phyloP scores from a whole-genome alignment of 2,113 vertebrate genomes.

The Hipposideros armiger region DNA sequence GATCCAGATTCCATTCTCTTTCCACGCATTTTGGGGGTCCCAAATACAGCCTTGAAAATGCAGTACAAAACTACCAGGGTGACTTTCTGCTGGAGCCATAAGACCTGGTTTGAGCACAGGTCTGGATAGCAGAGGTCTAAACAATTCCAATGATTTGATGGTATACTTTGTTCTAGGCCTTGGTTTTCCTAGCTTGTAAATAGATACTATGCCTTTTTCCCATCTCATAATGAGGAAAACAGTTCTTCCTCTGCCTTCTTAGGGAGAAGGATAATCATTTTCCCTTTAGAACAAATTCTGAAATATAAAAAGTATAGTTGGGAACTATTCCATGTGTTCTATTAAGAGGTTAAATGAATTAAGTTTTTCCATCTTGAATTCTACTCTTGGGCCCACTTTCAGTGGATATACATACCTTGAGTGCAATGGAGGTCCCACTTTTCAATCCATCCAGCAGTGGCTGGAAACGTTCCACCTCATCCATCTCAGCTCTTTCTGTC shows the following conservation, averaged over 20 bases:
- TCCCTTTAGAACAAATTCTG: constrained; percentile 8
- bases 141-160: neutral
- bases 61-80: neutral
- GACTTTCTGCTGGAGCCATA: neutral
- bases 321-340: constrained; percentile 40
- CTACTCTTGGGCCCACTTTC: neutral
- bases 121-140: constrained; percentile 21
- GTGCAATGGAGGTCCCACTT: constrained; percentile 87
- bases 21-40: neutral
- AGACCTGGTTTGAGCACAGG: neutral
- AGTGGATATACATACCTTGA: constrained; percentile 86
- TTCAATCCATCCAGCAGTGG: constrained; percentile 91
- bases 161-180: neutral
- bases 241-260: constrained; percentile 54
- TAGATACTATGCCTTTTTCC: neutral
- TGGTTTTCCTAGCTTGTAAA: constrained; percentile 19
- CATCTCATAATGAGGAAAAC: constrained; percentile 15
- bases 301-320: constrained; percentile 42
- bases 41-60: neutral
- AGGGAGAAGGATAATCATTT: constrained; percentile 20
- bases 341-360: constrained; percentile 29
- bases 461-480: constrained; percentile 92
- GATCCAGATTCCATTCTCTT: constrained; percentile 35
- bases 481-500: constrained; percentile 93
- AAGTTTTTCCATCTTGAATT: constrained; percentile 45